These are phyloP conservation scores for Chaetodon auriga DNA, from an alignment of 2,113 vertebrate species.

Conservation along the genomic window DNA sequence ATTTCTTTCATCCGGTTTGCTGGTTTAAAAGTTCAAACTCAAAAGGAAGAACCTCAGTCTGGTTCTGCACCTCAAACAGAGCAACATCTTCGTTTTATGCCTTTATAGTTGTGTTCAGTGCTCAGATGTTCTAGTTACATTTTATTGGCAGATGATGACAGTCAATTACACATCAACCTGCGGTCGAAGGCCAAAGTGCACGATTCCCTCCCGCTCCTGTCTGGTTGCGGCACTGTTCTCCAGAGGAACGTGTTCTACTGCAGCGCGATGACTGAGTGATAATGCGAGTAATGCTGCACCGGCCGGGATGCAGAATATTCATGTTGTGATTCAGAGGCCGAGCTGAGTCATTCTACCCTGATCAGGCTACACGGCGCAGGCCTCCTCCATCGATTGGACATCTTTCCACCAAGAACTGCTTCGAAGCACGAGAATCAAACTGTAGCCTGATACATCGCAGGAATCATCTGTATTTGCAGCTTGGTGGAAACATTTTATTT, in stretches of 20 bases:
- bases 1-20: not conserved
- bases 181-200: not conserved
- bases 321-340: not conserved
- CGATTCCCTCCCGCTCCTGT: not conserved
- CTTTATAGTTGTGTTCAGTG: not conserved
- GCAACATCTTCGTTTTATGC: not conserved
- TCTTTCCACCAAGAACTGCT: not conserved
- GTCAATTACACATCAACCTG: not conserved
- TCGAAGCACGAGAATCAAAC: not conserved
- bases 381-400: not conserved
- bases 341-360: not conserved
- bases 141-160: not conserved
- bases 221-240: not conserved
- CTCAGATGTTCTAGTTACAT: not conserved
- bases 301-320: not conserved
- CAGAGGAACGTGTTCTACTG: not conserved
- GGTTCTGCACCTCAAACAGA: not conserved
- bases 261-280: not conserved
- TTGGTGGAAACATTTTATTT: not conserved
- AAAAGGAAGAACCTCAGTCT: too few relatives aligned
- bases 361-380: not conserved
- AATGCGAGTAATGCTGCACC: not conserved
- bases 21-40: not conserved
- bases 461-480: not conserved
- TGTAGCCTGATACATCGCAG: not conserved